phyloP scores from a whole-genome alignment of 37 sponge, comb jelly and placozoan species.

The Aplysina aerophoba region DNA sequence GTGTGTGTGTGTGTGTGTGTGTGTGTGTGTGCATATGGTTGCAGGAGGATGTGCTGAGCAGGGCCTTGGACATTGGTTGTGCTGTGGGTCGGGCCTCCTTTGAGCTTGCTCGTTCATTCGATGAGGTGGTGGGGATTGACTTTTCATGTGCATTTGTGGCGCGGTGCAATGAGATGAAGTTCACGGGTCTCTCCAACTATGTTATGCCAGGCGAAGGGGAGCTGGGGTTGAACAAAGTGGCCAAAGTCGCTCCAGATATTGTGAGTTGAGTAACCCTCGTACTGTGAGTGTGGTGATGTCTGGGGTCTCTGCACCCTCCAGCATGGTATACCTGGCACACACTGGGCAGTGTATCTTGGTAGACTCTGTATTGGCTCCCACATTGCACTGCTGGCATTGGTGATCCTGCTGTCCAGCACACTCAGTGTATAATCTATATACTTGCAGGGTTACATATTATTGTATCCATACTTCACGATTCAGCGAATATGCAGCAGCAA shows the following conservation, averaged over 20 bases:
- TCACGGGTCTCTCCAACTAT: conserved; percentile 53
- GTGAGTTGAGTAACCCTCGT: conserved; percentile 53
- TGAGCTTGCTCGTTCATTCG: conserved; percentile 79
- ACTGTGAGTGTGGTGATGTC: too few relatives aligned
- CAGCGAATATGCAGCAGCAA: too few relatives aligned
- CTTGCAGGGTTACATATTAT: too few relatives aligned
- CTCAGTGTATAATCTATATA: too few relatives aligned
- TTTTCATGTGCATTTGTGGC: conserved; percentile 77
- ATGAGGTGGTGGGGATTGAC: conserved; percentile 86
- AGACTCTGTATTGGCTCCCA: too few relatives aligned
- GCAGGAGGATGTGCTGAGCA: conserved; percentile 60
- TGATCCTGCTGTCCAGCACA: too few relatives aligned
- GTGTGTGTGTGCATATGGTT: neutral
- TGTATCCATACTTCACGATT: too few relatives aligned
- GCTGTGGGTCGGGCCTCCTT: conserved; percentile 86
- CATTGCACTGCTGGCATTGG: too few relatives aligned
- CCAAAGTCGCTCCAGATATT: conserved; percentile 54
- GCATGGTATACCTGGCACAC: too few relatives aligned
- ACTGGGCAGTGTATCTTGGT: too few relatives aligned
- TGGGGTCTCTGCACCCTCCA: too few relatives aligned
- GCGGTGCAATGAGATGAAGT: conserved; percentile 71
- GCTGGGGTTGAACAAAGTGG: conserved; percentile 51
- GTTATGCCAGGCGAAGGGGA: conserved; percentile 68
- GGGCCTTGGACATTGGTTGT: conserved; percentile 91
- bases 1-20: neutral